Evolutionary conservation across 2,888 invertebrate species (phyloP).

Genomic region (Myathropa florea): DNA sequence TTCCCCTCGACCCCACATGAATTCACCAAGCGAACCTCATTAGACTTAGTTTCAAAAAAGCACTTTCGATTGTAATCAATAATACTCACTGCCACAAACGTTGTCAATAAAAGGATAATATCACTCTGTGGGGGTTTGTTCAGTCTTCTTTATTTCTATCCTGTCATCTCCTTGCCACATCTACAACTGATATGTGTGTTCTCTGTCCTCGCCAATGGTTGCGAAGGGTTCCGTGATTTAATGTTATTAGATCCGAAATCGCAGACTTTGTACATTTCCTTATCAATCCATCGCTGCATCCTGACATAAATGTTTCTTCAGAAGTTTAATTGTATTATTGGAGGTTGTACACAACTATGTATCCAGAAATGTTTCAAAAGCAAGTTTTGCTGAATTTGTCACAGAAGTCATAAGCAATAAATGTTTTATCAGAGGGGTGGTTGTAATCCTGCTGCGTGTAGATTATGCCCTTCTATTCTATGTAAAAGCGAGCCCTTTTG

Average conservation of each 20-base stretch:
- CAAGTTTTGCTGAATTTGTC: constrained; percentile 51
- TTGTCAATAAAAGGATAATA: constrained; percentile 67
- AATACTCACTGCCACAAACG: constrained; percentile 60
- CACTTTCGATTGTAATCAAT: constrained; percentile 66
- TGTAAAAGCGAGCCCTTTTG: neutral
- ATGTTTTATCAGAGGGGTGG: constrained; percentile 45
- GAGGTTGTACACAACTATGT: constrained; percentile 30
- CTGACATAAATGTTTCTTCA: constrained; percentile 2
- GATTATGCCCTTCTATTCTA: constrained; percentile 13
- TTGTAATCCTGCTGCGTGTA: constrained; percentile 14
- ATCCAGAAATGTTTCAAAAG: neutral
- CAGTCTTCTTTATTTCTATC: neutral
- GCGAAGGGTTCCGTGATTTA: constrained; percentile 63
- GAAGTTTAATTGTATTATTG: constrained; percentile 47
- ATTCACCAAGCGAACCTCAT: neutral
- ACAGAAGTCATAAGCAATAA: constrained; percentile 60
- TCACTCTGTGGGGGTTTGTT: constrained; percentile 49
- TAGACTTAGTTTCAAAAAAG: constrained; percentile 40
- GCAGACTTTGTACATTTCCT: constrained; percentile 49
- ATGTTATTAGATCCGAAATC: constrained; percentile 63
- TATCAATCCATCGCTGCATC: constrained; percentile 43
- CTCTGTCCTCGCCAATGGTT: constrained; percentile 11
- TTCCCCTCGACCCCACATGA: constrained; percentile 23
- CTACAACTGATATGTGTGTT: constrained; percentile 47
- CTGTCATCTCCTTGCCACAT: constrained; percentile 56